Evolutionary conservation across 2,888 invertebrate genomes (phyloP), one percentile per base, ranked within the genome.

Genomic region (Julus scanicus): DNA sequence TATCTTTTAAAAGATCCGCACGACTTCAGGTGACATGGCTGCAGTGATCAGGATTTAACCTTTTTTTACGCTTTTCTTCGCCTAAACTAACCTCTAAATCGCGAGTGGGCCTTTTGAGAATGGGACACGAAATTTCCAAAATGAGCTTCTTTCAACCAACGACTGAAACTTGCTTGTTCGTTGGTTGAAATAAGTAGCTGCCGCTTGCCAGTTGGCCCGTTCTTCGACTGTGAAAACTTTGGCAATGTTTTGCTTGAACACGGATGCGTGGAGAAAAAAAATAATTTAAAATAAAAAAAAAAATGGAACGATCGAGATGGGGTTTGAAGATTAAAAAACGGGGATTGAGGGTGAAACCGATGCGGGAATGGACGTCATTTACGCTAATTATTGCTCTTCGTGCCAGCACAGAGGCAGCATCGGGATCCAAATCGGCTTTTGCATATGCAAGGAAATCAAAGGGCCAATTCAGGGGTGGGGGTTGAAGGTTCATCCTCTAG

Each of bases 221-320:
- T 71, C 71, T 71, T 71, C 13, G 29, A 13, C 29, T 29, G 20
- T 29, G 71, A 71, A 29, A 71, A 71, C 71, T 71, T 71, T 71
- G 71, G 71, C 71, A 71, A 71, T 71, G 71, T 71, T 71, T 71
- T 29, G 63, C n/a, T 63, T 29, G 71, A 71, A 71, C 71, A 71
- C 20, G 71, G 29, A 71, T 9, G n/a, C 71, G 11, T 29, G 20
- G 5, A 11, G 29, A 71, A 29, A 57, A 57, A 9, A 29, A 71
- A 63, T 71, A 71, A 71, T 71, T 71, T 71, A 71, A 29, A 29
- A 29, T 71, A 20, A 20, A 5, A 44, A 44, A 44, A 44, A 44
- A 44, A 44, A 44, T 44, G 44, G 44, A 44, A 44, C 44, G 44
- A 44, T 44, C 44, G 44, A 44, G 44, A 44, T 2, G n/a, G 2